Conservation (phyloP, 2,797 vertebrate genomes). For the Oreonectes daqikongensis region DNA sequence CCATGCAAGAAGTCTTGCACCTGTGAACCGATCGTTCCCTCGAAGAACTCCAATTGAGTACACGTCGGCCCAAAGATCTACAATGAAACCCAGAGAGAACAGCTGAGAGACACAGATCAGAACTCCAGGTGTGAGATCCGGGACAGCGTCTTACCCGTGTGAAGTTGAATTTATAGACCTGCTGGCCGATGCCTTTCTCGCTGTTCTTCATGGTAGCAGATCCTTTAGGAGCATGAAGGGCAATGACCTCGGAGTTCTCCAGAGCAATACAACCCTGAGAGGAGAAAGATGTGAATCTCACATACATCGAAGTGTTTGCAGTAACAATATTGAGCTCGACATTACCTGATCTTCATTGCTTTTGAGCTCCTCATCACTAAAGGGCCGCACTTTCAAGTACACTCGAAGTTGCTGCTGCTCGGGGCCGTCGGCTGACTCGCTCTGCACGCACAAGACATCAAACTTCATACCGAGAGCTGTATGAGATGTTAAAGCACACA, state of each 20-base stretch:
- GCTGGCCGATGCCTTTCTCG: constrained; percentile 83
- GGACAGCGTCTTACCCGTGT: constrained; percentile 71
- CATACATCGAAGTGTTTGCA: neutral
- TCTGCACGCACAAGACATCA: constrained; percentile 53
- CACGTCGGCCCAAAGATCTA: constrained; percentile 82
- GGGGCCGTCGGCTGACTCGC: constrained; percentile 44
- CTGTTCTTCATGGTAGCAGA: constrained; percentile 85
- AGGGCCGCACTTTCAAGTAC: constrained; percentile 85
- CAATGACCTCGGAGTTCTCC: constrained; percentile 77
- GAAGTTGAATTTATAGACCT: constrained; percentile 85
- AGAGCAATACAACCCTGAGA: constrained; percentile 82
- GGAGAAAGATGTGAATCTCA: neutral
- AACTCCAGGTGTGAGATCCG: neutral
- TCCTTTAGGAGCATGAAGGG: constrained; percentile 83
- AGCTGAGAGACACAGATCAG: neutral
- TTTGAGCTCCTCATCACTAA: constrained; percentile 81
- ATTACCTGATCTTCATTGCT: constrained; percentile 82
- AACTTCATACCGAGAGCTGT: neutral
- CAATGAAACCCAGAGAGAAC: neutral
- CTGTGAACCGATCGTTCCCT: constrained; percentile 79
- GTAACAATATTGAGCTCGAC: neutral
- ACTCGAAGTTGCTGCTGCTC: constrained; percentile 80
- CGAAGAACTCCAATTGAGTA: constrained; percentile 81
- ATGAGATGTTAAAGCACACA: no score
- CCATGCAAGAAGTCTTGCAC: constrained; percentile 79